Conservation (phyloP, 2,797 vertebrate genomes). For the Chrosomus eos region DNA sequence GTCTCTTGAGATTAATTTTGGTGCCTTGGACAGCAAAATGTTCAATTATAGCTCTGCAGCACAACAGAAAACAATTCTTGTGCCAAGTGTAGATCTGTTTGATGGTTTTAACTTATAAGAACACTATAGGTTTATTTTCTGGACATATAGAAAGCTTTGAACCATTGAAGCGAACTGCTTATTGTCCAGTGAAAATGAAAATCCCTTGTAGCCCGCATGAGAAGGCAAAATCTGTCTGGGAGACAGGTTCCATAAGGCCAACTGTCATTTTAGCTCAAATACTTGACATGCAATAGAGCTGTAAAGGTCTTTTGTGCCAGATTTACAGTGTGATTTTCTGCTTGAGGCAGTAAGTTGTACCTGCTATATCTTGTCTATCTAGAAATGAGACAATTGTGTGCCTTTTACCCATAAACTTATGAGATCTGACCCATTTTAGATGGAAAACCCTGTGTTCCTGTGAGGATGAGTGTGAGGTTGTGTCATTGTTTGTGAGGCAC, state of each 20-base stretch:
- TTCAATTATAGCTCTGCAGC: conserved; percentile 4
- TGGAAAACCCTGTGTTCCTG: conserved; percentile 22
- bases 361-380: conserved; percentile 27
- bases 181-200: conserved; percentile 20
- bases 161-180: background rate
- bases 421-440: conserved; percentile 54
- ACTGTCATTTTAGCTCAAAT: conserved; percentile 34
- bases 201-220: background rate
- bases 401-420: conserved; percentile 27
- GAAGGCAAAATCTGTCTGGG: conserved; percentile 29
- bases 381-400: conserved; percentile 32
- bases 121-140: background rate
- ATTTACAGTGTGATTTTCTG: conserved; percentile 29
- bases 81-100: conserved; percentile 6
- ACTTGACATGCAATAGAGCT: conserved; percentile 35
- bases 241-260: conserved; percentile 19
- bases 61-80: background rate
- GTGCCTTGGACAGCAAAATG: conserved; percentile 12
- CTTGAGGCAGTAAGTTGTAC: conserved; percentile 24
- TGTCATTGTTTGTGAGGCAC: conserved; percentile 25
- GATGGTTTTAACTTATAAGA: conserved; percentile 12
- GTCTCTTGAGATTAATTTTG: conserved; percentile 1
- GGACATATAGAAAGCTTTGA: conserved; percentile 1
- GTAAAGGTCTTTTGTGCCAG: conserved; percentile 44
- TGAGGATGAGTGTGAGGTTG: conserved; percentile 14